phyloP scores from a whole-genome alignment of 2,797 vertebrate genomes.

The Catamblyrhynchus diadema region DNA sequence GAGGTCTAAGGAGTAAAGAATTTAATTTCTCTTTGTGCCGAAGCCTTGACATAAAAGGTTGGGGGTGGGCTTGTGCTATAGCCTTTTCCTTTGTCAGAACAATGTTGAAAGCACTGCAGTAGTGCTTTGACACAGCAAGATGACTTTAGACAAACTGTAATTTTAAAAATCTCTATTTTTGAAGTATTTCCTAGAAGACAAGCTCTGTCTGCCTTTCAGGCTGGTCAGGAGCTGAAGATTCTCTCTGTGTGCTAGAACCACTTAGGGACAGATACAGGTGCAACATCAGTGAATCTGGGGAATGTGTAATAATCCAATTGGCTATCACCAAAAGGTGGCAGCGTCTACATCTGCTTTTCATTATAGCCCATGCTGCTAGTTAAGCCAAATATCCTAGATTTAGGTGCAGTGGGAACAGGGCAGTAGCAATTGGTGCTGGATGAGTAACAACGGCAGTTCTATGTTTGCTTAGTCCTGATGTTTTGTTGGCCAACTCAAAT shows the following conservation, averaged over 20 bases:
- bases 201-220: background rate
- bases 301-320: background rate
- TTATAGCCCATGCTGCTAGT: background rate
- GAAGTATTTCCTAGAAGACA: background rate
- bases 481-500: background rate
- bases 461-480: background rate
- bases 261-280: background rate
- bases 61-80: background rate
- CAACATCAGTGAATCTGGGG: background rate
- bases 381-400: background rate
- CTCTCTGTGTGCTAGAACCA: background rate
- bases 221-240: background rate
- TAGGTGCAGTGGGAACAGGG: background rate
- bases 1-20: background rate
- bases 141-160: background rate
- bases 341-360: slow-evolving; percentile 38
- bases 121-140: background rate
- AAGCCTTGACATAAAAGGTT: background rate
- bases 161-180: background rate
- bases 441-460: background rate
- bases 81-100: fast-evolving
- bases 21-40: background rate
- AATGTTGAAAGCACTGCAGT: background rate
- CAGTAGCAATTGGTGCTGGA: background rate
- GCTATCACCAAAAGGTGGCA: slow-evolving; percentile 57